These are phyloP conservation scores for Falco naumanni DNA, from an alignment of 2,797 vertebrate genomes.

Conservation along the genomic window DNA sequence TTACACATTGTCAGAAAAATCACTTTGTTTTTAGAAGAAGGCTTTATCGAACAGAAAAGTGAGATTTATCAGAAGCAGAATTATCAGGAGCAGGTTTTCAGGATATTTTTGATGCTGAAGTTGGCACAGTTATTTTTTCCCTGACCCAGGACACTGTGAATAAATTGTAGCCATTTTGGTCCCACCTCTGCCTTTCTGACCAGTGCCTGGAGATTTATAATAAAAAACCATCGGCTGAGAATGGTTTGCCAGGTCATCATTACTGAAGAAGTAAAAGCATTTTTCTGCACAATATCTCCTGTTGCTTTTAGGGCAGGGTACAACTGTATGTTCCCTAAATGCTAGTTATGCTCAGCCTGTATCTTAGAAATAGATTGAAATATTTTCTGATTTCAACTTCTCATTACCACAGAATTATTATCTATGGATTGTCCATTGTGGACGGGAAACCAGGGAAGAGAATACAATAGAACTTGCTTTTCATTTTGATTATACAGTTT, in stretches of 20 bases:
- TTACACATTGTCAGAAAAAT: conserved; percentile 36
- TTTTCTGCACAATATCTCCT: conserved; percentile 26
- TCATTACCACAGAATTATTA: conserved; percentile 49
- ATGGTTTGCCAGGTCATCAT: background rate
- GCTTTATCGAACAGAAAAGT: background rate
- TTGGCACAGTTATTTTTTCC: background rate
- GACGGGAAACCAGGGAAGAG: background rate
- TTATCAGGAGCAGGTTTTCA: background rate
- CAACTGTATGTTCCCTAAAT: background rate
- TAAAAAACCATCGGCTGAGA: conserved; percentile 5
- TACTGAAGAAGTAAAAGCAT: conserved; percentile 33
- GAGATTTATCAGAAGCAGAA: conserved; percentile 11
- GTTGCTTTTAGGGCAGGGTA: conserved; percentile 34
- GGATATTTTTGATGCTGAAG: background rate
- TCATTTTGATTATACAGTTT: conserved; percentile 56
- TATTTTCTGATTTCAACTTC: conserved; percentile 46
- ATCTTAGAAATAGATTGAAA: conserved; percentile 5
- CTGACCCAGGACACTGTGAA: background rate
- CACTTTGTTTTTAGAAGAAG: background rate
- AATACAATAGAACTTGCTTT: conserved; percentile 28
- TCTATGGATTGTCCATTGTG: conserved; percentile 33
- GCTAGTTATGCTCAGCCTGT: background rate
- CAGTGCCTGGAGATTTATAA: conserved; percentile 19
- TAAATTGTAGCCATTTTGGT: conserved; percentile 7
- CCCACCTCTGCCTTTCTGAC: conserved; percentile 10